Evolutionary conservation across 2,797 vertebrate genomes (phyloP).

Genomic region (Craterocephalus amniculus): DNA sequence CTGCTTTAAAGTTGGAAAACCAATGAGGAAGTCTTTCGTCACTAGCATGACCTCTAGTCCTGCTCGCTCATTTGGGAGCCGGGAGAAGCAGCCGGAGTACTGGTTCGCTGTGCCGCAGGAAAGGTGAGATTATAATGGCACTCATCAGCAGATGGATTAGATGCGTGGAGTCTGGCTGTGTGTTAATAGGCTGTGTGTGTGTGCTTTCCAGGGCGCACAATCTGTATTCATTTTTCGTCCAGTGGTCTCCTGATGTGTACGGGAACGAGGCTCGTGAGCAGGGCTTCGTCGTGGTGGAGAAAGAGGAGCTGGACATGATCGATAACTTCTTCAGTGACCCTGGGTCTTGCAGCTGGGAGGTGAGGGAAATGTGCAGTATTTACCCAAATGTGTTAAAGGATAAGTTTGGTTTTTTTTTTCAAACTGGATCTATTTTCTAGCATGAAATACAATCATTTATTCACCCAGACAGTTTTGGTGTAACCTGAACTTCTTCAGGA

Average conservation of each 20-base stretch:
- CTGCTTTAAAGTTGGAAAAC: constrained; percentile 97
- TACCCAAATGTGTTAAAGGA: not conserved
- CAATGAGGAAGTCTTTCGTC: constrained; percentile 96
- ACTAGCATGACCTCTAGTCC: constrained; percentile 83
- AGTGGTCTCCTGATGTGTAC: constrained; percentile 97
- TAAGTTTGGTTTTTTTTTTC: too few relatives aligned
- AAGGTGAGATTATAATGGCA: constrained; percentile 79
- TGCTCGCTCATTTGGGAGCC: constrained; percentile 83
- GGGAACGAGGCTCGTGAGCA: constrained; percentile 97
- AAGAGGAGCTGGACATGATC: constrained; percentile 97
- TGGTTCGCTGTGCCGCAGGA: constrained; percentile 99
- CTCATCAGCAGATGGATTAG: not conserved
- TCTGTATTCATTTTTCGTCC: constrained; percentile 96
- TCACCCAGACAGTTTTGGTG: too few relatives aligned
- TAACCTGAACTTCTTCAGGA: too few relatives aligned
- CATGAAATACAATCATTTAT: too few relatives aligned
- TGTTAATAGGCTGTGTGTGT: not conserved
- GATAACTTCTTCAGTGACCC: constrained; percentile 99
- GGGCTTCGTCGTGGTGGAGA: constrained; percentile 97
- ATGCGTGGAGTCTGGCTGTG: not conserved
- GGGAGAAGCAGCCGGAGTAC: constrained; percentile 92
- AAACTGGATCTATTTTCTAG: too few relatives aligned
- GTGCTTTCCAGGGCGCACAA: constrained; percentile 89
- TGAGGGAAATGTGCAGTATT: constrained; percentile 57
- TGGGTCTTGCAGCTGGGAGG: constrained; percentile 97